Base-by-base conservation (phyloP, 1,140 invertebrate genomes). In the Charaxes varanes region DNA sequence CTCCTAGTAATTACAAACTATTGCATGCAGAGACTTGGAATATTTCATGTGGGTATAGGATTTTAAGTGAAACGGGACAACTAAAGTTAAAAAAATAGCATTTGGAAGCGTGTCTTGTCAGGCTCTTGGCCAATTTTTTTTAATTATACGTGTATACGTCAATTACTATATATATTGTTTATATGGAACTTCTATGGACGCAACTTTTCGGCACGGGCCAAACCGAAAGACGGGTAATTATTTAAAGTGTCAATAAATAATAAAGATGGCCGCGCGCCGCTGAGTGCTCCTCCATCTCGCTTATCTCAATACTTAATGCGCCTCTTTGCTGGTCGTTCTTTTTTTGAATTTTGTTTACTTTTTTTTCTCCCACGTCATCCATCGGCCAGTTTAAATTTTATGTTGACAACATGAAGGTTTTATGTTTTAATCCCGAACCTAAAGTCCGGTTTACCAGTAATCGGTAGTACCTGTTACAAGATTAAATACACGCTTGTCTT, bases 191-290 rank as follows among this genome's bases (percentile, higher is more conserved):
- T 35, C 19, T 32, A 32, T 36, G 41, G 23, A 41, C 35, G 21
- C 22, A 26, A 45, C n/a, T 26, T 40, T 66, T 68, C 69, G 77
- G 72, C 74, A 82, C 78, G 78, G 67, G 78, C 76, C 66, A 68
- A 67, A 66, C 57, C 53, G 53, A 58, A 54, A 62, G 61, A 79
- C n/a, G 36, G 36, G 35, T 47, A 79, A 80, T 80, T 80, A 77
- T 74, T 83, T 80, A 77, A 78, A 83, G 76, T 80, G 78, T 80
- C 73, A 82, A 82, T 82, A 82, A 82, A 82, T 82, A 82, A 82
- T 80, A 80, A 77, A 80, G 69, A 72, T 61, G 62, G 61, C 64
- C 55, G 65, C 54, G 54, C 65, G 53, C 53, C 52, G 69, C 52
- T 76, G 74, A 78, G 74, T 80, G 78, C 71, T 65, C 74, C 62